Conservation (phyloP, 2,113 vertebrate species). For the Mastomys coucha region DNA sequence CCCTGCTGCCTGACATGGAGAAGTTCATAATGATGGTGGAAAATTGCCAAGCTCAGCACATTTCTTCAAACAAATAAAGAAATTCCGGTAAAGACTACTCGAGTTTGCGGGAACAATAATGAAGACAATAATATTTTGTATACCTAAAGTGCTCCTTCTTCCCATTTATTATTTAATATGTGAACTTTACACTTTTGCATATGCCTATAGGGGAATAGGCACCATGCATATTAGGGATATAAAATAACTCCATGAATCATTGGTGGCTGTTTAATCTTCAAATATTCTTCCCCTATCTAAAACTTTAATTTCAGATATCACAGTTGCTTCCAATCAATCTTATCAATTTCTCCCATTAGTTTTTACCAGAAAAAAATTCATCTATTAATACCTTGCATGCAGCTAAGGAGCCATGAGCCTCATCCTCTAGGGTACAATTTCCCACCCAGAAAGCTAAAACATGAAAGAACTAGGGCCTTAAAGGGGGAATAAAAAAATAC, state of each 20-base stretch:
- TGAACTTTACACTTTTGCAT: not conserved
- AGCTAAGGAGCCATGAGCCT: not conserved
- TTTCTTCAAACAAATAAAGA: constrained; percentile 72
- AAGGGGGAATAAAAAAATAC: not conserved
- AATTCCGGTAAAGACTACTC: constrained; percentile 59
- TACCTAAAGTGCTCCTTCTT: constrained; percentile 48
- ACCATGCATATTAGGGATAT: not conserved
- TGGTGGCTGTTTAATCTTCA: constrained; percentile 48
- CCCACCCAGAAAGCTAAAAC: not conserved
- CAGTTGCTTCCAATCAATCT: constrained; percentile 23
- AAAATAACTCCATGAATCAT: constrained; percentile 21
- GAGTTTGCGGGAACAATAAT: constrained; percentile 65
- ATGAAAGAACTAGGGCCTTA: not conserved
- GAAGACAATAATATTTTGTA: constrained; percentile 66
- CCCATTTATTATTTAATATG: constrained; percentile 56
- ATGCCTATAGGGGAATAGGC: constrained; percentile 40
- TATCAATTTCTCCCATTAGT: constrained; percentile 29
- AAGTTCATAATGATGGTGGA: constrained; percentile 31
- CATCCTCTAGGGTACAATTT: not conserved
- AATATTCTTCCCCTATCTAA: constrained; percentile 57
- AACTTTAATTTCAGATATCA: constrained; percentile 51
- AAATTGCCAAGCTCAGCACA: constrained; percentile 62
- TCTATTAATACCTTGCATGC: not conserved
- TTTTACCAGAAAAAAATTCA: constrained; percentile 3
- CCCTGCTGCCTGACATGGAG: not conserved